Evolutionary conservation across 2,113 vertebrate genomes (phyloP).

Genomic region (Gymnarchus niloticus): DNA sequence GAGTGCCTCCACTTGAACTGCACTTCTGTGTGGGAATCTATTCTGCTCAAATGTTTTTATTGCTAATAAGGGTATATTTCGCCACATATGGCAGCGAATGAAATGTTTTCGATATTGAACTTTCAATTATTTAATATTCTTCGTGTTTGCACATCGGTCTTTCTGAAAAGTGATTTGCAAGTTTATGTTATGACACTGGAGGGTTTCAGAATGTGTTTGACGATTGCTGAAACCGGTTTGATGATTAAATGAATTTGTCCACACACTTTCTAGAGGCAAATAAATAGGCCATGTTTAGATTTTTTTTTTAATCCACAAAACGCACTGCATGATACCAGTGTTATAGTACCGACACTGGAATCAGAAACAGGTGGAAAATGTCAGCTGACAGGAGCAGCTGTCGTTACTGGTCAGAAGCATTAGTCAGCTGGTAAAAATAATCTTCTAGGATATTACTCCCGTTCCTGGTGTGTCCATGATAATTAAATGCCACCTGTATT

Average conservation of each 20-base stretch:
- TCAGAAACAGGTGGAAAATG: not conserved
- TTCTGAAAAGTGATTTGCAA: not conserved
- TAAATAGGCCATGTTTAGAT: too few species aligned
- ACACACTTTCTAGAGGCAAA: not conserved
- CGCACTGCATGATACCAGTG: not conserved
- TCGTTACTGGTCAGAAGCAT: conserved; percentile 18
- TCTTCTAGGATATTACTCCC: not conserved
- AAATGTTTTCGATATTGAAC: not conserved
- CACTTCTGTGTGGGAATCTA: not conserved
- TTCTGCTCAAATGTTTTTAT: not conserved
- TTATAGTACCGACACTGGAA: not conserved
- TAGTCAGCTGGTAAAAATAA: conserved; percentile 32
- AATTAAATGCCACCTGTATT: not conserved
- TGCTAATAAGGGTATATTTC: not conserved
- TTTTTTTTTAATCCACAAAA: too few species aligned
- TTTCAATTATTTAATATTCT: not conserved
- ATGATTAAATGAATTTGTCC: not conserved
- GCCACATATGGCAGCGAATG: too few species aligned
- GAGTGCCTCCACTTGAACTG: not conserved
- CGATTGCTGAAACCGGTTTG: not conserved
- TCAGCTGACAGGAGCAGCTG: conserved; percentile 30
- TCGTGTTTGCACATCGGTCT: not conserved
- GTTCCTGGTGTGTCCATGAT: not conserved
- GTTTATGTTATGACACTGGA: not conserved
- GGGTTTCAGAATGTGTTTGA: not conserved